These are phyloP conservation scores for Eupithecia subumbrata DNA, from an alignment of 2,888 invertebrate species.

Conservation along the genomic window DNA sequence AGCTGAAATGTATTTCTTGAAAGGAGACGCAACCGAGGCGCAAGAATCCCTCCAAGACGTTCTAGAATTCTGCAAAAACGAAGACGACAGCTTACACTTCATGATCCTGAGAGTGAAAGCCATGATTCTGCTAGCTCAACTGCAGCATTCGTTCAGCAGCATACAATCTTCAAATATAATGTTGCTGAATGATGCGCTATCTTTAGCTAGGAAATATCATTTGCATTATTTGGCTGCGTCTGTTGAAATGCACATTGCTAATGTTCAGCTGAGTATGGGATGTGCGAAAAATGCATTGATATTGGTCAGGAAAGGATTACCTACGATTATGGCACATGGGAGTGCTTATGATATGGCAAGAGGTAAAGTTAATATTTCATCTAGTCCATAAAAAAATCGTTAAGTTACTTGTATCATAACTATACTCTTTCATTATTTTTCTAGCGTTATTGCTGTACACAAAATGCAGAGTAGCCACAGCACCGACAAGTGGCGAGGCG, in stretches of 20 bases:
- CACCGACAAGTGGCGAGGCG: slow-evolving; percentile 75
- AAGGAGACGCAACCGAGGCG: slow-evolving; percentile 77
- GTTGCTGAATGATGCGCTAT: slow-evolving; percentile 88
- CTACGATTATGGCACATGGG: slow-evolving; percentile 91
- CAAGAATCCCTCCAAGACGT: slow-evolving; percentile 80
- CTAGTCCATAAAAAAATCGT: background rate
- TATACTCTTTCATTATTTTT: background rate
- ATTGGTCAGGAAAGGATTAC: slow-evolving; percentile 87
- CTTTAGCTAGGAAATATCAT: slow-evolving; percentile 89
- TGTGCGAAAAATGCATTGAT: slow-evolving; percentile 90
- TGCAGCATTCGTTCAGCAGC: slow-evolving; percentile 85
- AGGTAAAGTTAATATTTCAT: slow-evolving; percentile 61
- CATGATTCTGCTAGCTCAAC: slow-evolving; percentile 87
- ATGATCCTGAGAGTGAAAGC: slow-evolving; percentile 85
- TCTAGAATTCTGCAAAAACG: slow-evolving; percentile 79
- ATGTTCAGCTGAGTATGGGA: slow-evolving; percentile 89
- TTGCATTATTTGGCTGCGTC: slow-evolving; percentile 90
- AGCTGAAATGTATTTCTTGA: slow-evolving; percentile 83
- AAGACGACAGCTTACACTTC: slow-evolving; percentile 80
- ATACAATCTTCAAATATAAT: slow-evolving; percentile 82
- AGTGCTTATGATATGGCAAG: slow-evolving; percentile 92
- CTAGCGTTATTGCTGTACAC: slow-evolving; percentile 87
- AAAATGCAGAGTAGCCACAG: slow-evolving; percentile 90
- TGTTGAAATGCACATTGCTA: slow-evolving; percentile 91
- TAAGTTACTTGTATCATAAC: background rate